Evolutionary conservation across 2,888 invertebrate genomes (phyloP).

Genomic region (Hemithea aestivaria): DNA sequence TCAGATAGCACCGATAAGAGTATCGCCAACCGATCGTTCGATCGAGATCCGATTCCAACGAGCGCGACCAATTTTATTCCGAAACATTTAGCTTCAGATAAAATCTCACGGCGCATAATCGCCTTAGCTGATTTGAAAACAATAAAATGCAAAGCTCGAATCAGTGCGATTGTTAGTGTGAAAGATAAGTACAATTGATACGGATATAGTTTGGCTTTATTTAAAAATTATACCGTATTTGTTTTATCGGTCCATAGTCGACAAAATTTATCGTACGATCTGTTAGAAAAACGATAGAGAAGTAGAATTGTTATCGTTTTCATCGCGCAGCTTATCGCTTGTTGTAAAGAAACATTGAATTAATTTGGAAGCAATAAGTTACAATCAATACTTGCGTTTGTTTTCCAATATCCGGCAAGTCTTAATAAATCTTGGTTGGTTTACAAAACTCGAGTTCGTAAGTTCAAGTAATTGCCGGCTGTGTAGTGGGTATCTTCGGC

Average conservation of each 20-base stretch:
- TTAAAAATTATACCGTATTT: constrained; percentile 46
- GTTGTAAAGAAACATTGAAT: constrained; percentile 5
- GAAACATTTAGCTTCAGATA: constrained; percentile 72
- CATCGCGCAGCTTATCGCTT: constrained; percentile 9
- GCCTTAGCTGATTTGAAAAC: constrained; percentile 54
- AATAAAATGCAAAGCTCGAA: constrained; percentile 59
- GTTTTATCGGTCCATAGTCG: constrained; percentile 29
- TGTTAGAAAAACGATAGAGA: constrained; percentile 17
- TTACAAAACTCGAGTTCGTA: constrained; percentile 21
- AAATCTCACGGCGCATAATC: constrained; percentile 52
- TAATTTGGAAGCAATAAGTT: constrained; percentile 3
- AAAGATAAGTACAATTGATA: constrained; percentile 63
- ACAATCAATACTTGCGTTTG: constrained; percentile 6
- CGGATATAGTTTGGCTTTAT: constrained; percentile 48
- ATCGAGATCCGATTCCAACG: constrained; percentile 60
- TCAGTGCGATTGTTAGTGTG: constrained; percentile 64
- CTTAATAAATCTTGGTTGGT: constrained; percentile 15
- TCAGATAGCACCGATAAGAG: constrained; percentile 62
- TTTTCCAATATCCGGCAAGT: constrained; percentile 11
- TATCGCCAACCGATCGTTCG: constrained; percentile 53
- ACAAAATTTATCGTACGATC: constrained; percentile 25
- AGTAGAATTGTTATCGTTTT: constrained; percentile 19
- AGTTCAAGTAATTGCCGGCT: constrained; percentile 26
- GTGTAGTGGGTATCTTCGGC: constrained; percentile 21
- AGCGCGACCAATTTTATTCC: constrained; percentile 75